A percentile compares a stretch with the other conserved stretches of the same genome.
These are phyloP conservation scores for Hipposideros armiger DNA, from an alignment of 2,113 vertebrate genomes.

Conservation along the genomic window DNA sequence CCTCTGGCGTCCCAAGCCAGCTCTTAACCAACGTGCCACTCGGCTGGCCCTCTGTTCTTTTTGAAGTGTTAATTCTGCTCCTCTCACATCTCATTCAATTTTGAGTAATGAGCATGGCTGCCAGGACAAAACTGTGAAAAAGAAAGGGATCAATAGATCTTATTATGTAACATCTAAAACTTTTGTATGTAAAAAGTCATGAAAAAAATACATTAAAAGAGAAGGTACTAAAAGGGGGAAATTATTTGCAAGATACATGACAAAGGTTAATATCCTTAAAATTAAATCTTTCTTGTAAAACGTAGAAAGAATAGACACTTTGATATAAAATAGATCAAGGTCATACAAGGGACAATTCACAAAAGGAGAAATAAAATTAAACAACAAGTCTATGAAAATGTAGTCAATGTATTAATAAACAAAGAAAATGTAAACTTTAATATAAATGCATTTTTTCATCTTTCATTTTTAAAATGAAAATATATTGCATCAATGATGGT, in stretches of 20 bases:
- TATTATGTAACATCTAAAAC: background rate
- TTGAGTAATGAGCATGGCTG: background rate
- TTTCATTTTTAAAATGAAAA: conserved; percentile 22
- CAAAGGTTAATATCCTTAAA: background rate
- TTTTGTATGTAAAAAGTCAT: background rate
- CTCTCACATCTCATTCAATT: background rate
- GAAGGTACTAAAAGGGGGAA: background rate
- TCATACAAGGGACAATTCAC: background rate
- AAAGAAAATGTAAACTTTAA: background rate
- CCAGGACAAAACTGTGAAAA: background rate
- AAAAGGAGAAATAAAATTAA: background rate
- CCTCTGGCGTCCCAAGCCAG: too few species aligned
- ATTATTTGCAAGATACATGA: conserved; percentile 30
- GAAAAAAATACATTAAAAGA: background rate
- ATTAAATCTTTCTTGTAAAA: background rate
- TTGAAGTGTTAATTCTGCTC: background rate
- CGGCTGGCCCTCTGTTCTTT: background rate
- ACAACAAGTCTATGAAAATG: background rate
- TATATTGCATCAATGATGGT: background rate
- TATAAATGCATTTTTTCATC: background rate
- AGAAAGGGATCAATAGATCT: background rate
- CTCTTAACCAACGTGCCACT: too few species aligned
- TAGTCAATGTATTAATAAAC: background rate
- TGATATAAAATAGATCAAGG: background rate
- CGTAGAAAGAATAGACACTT: background rate